Percentiles rank a stretch among this genome's conserved stretches.
phyloP scores from a whole-genome alignment of 2,888 invertebrate genomes.

The Neoitamus cyanurus region DNA sequence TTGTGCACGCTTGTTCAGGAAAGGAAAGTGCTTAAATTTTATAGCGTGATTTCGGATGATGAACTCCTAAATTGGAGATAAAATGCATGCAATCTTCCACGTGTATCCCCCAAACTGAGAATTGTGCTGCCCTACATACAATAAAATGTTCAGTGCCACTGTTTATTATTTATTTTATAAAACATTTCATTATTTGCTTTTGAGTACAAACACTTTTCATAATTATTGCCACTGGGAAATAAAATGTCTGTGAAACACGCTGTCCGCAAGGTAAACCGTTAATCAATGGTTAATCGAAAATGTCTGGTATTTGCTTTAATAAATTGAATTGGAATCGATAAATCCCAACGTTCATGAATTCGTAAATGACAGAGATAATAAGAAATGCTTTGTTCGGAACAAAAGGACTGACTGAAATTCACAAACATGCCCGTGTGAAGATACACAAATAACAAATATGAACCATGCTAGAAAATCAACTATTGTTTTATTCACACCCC shows the following conservation, averaged over 20 bases:
- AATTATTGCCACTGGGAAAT: neutral
- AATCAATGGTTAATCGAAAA: neutral
- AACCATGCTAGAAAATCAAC: neutral
- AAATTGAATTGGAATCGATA: neutral
- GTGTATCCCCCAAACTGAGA: neutral
- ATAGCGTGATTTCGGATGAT: neutral
- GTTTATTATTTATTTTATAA: neutral
- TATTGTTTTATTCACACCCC: neutral
- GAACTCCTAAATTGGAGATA: neutral
- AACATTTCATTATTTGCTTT: neutral
- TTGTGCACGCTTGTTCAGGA: neutral
- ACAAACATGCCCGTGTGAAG: neutral
- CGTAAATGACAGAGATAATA: neutral
- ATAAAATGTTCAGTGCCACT: neutral
- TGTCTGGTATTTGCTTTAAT: neutral
- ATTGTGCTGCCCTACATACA: neutral
- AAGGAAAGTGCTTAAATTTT: constrained; percentile 12
- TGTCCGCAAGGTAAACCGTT: neutral
- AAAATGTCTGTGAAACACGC: neutral
- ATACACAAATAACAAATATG: neutral
- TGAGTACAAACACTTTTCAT: neutral
- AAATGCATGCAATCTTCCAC: neutral
- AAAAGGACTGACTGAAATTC: neutral
- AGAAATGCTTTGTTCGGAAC: neutral
- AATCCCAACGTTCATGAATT: neutral